phyloP scores from a whole-genome alignment of 2,797 vertebrate genomes.

The Micropoecilia bifurca region DNA sequence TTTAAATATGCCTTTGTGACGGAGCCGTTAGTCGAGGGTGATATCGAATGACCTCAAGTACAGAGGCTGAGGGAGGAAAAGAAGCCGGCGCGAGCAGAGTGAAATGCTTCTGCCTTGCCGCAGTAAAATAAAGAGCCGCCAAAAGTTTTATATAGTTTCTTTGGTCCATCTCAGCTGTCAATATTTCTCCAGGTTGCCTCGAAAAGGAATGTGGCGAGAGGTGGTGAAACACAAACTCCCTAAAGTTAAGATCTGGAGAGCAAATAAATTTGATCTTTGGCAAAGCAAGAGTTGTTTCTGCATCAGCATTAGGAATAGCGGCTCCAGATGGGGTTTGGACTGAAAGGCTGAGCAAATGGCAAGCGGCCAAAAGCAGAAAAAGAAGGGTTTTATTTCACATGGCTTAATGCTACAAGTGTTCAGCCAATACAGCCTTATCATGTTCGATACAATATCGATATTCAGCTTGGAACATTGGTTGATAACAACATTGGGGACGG shows the following conservation, averaged over 20 bases:
- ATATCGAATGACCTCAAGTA: constrained; percentile 46
- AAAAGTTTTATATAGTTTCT: constrained; percentile 63
- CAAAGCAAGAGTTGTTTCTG: constrained; percentile 14
- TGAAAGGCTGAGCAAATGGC: constrained; percentile 40
- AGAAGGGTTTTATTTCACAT: background rate
- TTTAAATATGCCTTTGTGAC: constrained; percentile 56
- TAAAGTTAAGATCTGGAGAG: constrained; percentile 14
- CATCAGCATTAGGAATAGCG: constrained; percentile 20
- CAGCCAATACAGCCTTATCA: too few species aligned
- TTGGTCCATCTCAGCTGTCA: constrained; percentile 43
- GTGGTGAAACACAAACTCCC: constrained; percentile 31
- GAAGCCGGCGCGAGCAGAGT: constrained; percentile 52
- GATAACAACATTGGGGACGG: too few species aligned
- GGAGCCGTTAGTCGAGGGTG: constrained; percentile 8
- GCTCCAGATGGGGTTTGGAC: constrained; percentile 25
- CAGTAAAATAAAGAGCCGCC: constrained; percentile 46
- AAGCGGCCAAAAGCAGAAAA: constrained; percentile 8
- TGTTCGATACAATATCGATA: too few species aligned
- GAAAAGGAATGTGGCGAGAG: constrained; percentile 46
- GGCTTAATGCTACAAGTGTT: background rate
- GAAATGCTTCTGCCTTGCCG: constrained; percentile 33
- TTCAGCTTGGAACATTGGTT: too few species aligned
- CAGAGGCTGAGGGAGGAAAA: constrained; percentile 15
- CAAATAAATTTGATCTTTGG: constrained; percentile 37
- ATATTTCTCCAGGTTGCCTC: constrained; percentile 66